Percentiles rank a stretch among this genome's conserved stretches.
These are phyloP conservation scores for Chlorodrepanis virens DNA, from an alignment of 2,113 vertebrate species.

Conservation along the genomic window DNA sequence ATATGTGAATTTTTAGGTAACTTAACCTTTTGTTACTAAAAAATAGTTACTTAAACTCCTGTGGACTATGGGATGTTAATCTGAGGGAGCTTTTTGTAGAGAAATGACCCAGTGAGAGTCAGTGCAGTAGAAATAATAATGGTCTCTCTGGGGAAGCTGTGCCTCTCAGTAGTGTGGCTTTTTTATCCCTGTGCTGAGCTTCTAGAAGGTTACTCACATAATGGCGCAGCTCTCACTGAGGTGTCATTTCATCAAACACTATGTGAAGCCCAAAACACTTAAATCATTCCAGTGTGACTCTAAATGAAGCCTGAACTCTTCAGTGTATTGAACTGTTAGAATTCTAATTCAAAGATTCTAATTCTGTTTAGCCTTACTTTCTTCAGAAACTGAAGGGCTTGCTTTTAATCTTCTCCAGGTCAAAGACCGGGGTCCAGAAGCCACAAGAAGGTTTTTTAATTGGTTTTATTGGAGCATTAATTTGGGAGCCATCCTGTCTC, in stretches of 20 bases:
- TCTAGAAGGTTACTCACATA: background rate
- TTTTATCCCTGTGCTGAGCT: background rate
- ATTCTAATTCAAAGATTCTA: background rate
- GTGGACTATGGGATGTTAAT: background rate
- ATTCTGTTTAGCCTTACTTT: background rate
- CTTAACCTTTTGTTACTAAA: background rate
- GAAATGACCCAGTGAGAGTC: background rate
- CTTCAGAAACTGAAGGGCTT: background rate
- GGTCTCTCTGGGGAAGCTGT: background rate
- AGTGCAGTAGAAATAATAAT: background rate
- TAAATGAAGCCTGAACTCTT: background rate
- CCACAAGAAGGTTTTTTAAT: slow-evolving; percentile 94
- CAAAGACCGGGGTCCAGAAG: slow-evolving; percentile 93
- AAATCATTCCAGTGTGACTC: background rate
- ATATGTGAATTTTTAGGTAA: background rate
- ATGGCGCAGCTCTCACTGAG: background rate
- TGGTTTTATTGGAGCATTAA: slow-evolving; percentile 99
- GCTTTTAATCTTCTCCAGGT: slow-evolving; percentile 75
- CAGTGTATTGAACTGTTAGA: background rate
- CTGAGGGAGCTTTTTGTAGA: background rate
- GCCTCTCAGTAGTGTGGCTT: background rate
- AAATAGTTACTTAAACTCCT: background rate
- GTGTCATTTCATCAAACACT: background rate
- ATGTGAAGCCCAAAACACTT: background rate
- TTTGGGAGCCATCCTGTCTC: slow-evolving; percentile 89